Conservation (phyloP, 2,113 vertebrate genomes). For the Xiphias gladius region DNA sequence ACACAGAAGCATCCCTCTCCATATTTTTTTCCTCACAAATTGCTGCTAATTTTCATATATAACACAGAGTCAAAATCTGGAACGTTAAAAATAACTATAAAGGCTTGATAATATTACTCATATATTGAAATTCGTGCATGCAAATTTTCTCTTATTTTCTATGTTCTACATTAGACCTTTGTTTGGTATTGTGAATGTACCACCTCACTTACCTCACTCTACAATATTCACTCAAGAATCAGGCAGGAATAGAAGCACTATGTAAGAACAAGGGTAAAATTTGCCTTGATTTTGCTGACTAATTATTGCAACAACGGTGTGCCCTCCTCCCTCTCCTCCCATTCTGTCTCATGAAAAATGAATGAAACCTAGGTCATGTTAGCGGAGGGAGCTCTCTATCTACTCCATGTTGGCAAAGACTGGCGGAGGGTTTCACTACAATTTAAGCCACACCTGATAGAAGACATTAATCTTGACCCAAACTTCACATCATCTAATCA, state of each 20-base stretch:
- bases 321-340: conserved; percentile 33
- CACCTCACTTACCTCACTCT: conserved; percentile 11
- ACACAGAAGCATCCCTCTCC: conserved; percentile 31
- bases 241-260: background rate
- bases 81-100: conserved; percentile 35
- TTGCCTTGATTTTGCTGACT: conserved; percentile 58
- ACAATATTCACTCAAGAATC: conserved; percentile 26
- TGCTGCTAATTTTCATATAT: conserved; percentile 42
- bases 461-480: conserved; percentile 74
- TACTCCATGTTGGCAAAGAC: conserved; percentile 41
- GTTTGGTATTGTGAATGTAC: conserved; percentile 32
- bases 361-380: conserved; percentile 72
- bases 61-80: conserved; percentile 12
- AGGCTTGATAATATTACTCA: conserved; percentile 27
- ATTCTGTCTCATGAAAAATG: conserved; percentile 73
- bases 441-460: conserved; percentile 58
- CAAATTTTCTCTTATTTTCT: conserved; percentile 29
- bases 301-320: conserved; percentile 55
- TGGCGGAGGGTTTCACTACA: conserved; percentile 25
- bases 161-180: conserved; percentile 29
- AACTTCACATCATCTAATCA: conserved; percentile 60
- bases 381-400: conserved; percentile 44
- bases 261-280: conserved; percentile 24
- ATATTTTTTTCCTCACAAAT: conserved; percentile 26
- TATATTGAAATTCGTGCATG: conserved; percentile 43